These are phyloP conservation scores for Clepsis dumicolana DNA, from an alignment of 2,888 invertebrate species.

Conservation along the genomic window DNA sequence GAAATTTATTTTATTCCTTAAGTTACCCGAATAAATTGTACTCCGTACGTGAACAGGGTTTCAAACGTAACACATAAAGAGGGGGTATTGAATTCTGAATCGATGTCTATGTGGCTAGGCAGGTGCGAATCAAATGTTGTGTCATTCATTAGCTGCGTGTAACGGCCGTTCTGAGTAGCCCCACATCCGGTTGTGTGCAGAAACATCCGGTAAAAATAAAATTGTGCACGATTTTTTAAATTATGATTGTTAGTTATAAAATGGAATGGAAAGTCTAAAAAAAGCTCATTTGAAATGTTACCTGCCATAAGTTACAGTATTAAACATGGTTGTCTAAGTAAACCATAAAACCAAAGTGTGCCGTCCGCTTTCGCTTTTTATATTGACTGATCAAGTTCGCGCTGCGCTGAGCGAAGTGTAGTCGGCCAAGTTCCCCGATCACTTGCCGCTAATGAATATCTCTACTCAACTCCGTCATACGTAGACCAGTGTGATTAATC, in stretches of 20 bases:
- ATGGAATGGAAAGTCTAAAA: background rate
- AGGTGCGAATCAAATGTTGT: constrained; percentile 42
- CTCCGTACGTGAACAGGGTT: constrained; percentile 71
- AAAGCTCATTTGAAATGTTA: background rate
- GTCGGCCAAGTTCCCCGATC: constrained; percentile 57
- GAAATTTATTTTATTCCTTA: constrained; percentile 73
- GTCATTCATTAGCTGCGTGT: constrained; percentile 36
- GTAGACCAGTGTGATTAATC: constrained; percentile 79
- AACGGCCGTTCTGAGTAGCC: constrained; percentile 29
- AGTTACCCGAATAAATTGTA: constrained; percentile 77
- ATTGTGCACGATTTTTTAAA: constrained; percentile 9
- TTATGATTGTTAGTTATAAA: constrained; percentile 15
- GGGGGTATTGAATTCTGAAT: constrained; percentile 46
- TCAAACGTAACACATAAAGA: constrained; percentile 60
- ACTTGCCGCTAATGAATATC: constrained; percentile 74
- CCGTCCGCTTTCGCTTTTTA: constrained; percentile 41
- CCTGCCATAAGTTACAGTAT: background rate
- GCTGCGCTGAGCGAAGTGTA: constrained; percentile 43
- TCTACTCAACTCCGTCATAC: constrained; percentile 71
- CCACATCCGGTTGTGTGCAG: constrained; percentile 31
- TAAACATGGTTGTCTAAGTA: constrained; percentile 10
- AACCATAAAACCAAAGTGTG: constrained; percentile 33
- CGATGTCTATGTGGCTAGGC: constrained; percentile 36
- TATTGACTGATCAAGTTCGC: constrained; percentile 48
- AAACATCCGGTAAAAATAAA: constrained; percentile 30